Evolutionary conservation across 2,888 invertebrate species (phyloP).

Genomic region (Limnephilus marmoratus): DNA sequence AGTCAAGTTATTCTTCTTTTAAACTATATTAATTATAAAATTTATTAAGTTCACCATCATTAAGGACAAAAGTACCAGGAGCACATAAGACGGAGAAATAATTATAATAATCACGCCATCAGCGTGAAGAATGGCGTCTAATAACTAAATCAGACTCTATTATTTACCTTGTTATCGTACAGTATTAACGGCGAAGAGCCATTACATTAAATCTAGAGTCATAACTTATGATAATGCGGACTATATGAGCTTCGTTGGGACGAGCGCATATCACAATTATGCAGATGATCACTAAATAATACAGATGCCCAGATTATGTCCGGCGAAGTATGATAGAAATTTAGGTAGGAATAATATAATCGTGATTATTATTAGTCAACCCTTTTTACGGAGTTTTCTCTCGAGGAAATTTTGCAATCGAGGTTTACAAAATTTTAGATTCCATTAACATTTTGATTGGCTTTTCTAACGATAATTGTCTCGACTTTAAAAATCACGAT

Average conservation of each 20-base stretch:
- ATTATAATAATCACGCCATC: neutral
- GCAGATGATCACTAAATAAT: constrained; percentile 14
- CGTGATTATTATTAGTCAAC: neutral
- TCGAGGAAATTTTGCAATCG: neutral
- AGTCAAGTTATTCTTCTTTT: neutral
- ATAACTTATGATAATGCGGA: neutral
- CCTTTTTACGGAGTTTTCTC: neutral
- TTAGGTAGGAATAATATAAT: neutral
- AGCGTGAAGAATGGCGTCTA: neutral
- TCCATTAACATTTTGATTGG: neutral
- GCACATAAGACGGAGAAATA: neutral
- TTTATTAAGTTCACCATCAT: neutral
- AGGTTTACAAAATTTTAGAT: neutral
- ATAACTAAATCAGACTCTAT: neutral
- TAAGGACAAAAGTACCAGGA: neutral
- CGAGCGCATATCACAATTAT: neutral
- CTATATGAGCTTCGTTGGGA: constrained; percentile 4
- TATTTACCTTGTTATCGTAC: neutral
- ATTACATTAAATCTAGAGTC: neutral
- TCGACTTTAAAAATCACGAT: no score
- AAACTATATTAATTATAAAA: neutral
- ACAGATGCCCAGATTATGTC: constrained; percentile 21
- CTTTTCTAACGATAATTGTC: neutral
- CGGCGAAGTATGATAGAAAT: neutral
- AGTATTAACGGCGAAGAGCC: constrained; percentile 2